These are phyloP conservation scores for Thalassarche chlororhynchos DNA, from an alignment of 2,113 vertebrate species.

Conservation along the genomic window DNA sequence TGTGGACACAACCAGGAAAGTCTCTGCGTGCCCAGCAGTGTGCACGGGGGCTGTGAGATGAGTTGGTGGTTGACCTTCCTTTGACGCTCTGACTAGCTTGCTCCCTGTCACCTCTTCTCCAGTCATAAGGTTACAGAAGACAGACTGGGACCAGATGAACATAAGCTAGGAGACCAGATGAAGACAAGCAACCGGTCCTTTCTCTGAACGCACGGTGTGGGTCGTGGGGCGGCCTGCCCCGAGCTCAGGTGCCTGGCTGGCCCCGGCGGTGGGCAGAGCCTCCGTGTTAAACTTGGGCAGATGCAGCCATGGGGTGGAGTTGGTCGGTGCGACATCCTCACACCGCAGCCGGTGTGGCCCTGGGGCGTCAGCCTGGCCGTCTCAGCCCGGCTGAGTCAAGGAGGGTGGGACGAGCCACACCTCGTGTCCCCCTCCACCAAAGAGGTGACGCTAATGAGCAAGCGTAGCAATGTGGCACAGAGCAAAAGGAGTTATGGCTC, in stretches of 20 bases:
- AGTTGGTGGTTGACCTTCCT: not conserved
- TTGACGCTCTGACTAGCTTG: not conserved
- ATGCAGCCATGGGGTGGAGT: not conserved
- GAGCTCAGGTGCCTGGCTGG: not conserved
- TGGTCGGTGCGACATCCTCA: not conserved
- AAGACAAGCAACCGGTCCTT: not conserved
- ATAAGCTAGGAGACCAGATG: not conserved
- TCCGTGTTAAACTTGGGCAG: not conserved
- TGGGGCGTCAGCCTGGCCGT: not conserved
- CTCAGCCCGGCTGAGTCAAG: not conserved
- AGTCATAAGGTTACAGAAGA: not conserved
- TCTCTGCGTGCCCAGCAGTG: not conserved
- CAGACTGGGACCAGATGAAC: not conserved
- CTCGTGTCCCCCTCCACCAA: not conserved
- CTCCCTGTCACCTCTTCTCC: not conserved
- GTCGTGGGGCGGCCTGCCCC: not conserved
- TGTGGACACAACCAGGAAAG: not conserved
- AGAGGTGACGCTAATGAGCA: not conserved
- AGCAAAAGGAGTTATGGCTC: not conserved
- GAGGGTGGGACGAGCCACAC: not conserved
- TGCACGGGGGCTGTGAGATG: not conserved
- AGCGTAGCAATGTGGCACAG: not conserved
- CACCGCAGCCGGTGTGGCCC: rapidly evolving
- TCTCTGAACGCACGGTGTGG: rapidly evolving
- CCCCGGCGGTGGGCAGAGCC: rapidly evolving